These are phyloP conservation scores for Epiblema foenella DNA, from an alignment of 2,888 invertebrate genomes.

Conservation along the genomic window DNA sequence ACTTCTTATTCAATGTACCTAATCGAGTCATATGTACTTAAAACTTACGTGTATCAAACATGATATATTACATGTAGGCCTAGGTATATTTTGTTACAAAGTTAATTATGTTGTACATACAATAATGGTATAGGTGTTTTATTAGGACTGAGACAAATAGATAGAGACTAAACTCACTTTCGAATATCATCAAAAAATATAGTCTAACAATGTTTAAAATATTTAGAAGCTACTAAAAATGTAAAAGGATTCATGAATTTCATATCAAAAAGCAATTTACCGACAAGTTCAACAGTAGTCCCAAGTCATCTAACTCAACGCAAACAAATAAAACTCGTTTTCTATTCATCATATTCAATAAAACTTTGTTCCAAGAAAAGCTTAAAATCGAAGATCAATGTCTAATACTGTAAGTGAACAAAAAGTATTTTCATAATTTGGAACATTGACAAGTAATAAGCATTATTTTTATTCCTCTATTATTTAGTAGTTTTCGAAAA, in stretches of 20 bases:
- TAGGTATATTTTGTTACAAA: too few relatives aligned
- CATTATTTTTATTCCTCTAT: neutral
- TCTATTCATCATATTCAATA: conserved; percentile 34
- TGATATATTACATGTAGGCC: too few relatives aligned
- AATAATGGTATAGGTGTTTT: neutral
- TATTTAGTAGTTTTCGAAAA: too few relatives aligned
- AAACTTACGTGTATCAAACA: too few relatives aligned
- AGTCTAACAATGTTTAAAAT: too few relatives aligned
- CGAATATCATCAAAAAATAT: neutral
- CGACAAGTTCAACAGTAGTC: conserved; percentile 22
- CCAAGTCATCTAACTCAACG: neutral
- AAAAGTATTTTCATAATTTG: neutral
- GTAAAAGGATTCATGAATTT: neutral
- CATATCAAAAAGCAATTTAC: neutral
- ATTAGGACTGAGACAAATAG: neutral
- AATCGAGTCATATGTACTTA: too few relatives aligned
- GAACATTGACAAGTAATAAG: neutral
- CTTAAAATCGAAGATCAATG: conserved; percentile 16
- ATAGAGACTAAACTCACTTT: neutral
- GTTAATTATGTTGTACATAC: neutral
- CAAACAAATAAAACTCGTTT: conserved; percentile 39
- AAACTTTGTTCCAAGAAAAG: conserved; percentile 27
- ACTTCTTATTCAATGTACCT: neutral
- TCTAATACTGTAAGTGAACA: conserved; percentile 5
- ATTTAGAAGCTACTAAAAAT: neutral